Base-by-base conservation (phyloP, 2,797 vertebrate genomes). In the Perodicticus potto region DNA sequence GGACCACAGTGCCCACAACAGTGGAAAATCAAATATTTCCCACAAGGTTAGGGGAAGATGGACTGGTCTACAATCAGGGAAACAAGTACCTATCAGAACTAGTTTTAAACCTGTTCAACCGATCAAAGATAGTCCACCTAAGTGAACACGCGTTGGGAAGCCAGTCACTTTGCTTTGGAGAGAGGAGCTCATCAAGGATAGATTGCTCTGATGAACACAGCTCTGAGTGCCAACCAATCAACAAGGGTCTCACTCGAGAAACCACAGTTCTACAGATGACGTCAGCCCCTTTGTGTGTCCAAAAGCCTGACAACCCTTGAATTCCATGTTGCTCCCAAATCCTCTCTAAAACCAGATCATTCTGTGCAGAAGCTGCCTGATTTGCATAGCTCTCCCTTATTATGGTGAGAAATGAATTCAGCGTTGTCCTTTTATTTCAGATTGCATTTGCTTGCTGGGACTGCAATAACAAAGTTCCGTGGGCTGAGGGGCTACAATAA, bases 111-210 rank as follows among this genome's bases (percentile, higher is more conserved):
- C 9, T 10, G 0, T 49, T 63, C 69, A 23, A 7, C 74, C 12
- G 0, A 73, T 69, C 74, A 19, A 27, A 37, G 76, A 67, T 5
- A 32, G 32, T 37, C 61, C 2, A 1, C 89, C 88, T 73, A 73
- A 55, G 63, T 3, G 3, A 61, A 74, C 0, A 1, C 0, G 2
- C 69, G 82, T 95, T 34, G 83, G 74, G 43, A 32, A 87, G 84
- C 90, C 90, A 92, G 22, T 93, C 59, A 27, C 77, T 86, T 76
- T 22, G 34, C 73, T 82, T 72, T 83, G 63, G 70, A 80, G 65
- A 63, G 37, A 37, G 11, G 55, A 86, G 70, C 78, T 83, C 29
- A 16, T 80, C 63, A 7, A 67, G 86, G 88, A 45, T 45, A 61
- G 82, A 86, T 69, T 91, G n/a, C 72, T 86, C 69, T 69, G 89